These are phyloP conservation scores for Melanostoma scalare DNA, from an alignment of 2,888 invertebrate species.

Conservation along the genomic window DNA sequence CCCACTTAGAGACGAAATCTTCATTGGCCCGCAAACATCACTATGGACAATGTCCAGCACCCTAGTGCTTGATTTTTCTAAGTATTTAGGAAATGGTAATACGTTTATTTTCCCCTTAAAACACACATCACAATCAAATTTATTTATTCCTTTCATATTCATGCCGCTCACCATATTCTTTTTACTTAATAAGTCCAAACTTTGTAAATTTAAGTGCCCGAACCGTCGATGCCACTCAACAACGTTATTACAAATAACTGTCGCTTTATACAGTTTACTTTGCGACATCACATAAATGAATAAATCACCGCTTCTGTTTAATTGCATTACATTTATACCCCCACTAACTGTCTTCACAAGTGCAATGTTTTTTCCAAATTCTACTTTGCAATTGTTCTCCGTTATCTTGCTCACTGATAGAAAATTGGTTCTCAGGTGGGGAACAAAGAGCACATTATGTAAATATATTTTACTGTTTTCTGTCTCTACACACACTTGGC, in stretches of 20 bases:
- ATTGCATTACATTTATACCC: background rate
- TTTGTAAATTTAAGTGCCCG: constrained; percentile 37
- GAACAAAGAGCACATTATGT: constrained; percentile 14
- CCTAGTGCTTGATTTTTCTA: background rate
- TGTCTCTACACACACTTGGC: constrained; percentile 11
- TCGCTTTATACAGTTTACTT: background rate
- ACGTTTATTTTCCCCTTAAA: constrained; percentile 30
- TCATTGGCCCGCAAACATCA: background rate
- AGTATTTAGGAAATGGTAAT: constrained; percentile 6
- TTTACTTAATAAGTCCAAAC: constrained; percentile 24
- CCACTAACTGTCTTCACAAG: background rate
- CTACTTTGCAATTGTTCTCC: constrained; percentile 30
- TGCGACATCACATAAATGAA: constrained; percentile 12
- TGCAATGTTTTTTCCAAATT: constrained; percentile 24
- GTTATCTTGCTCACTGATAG: constrained; percentile 37
- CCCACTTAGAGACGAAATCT: background rate
- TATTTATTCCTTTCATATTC: constrained; percentile 1
- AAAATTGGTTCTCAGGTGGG: constrained; percentile 11
- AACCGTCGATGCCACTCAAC: constrained; percentile 32
- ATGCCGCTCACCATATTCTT: constrained; percentile 24
- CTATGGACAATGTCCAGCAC: background rate
- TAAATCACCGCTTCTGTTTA: constrained; percentile 13
- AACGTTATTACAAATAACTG: background rate
- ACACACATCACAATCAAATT: constrained; percentile 27
- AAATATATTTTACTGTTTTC: constrained; percentile 1